Base-by-base conservation (phyloP, 2,113 vertebrate genomes). In the Otolemur garnettii region DNA sequence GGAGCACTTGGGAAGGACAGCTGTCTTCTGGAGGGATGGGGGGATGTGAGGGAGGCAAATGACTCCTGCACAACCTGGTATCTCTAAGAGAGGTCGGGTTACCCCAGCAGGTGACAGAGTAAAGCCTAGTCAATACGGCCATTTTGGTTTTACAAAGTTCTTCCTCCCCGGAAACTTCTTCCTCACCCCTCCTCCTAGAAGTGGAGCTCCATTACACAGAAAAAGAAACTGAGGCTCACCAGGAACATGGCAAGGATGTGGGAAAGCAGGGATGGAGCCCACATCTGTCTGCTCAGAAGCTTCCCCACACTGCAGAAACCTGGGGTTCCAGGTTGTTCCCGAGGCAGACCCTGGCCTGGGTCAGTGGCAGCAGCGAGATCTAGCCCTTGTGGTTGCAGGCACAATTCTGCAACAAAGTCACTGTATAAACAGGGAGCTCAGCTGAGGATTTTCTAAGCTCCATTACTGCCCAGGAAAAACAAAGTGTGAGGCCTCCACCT, bases 21-120 rank as follows among this genome's bases (percentile, higher is more conserved):
- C 17, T 42, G 50, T 55, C 38, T 45, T 45, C 74, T 35, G n/a
- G 42, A 11, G 45, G 22, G 81, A 9, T 13, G 50, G 4, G 15
- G 50, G 53, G 92, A 83, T 30, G 0, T 75, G 85, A 71, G 22
- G n/a, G 86, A 97, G 77, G 79, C 87, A 96, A 86, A 97, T 97
- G 87, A 60, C 96, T 96, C 96, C 94, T 94, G 95, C 97, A 96
- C 55, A 95, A 86, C 55, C 96, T 96, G 97, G 90, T 96, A 92
- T 96, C 93, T 96, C 96, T 9, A 62, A 96, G 94, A 74, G 97
- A 33, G 91, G 95, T 81, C 93, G 96, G 96, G 95, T 92, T 57
- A 62, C 84, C 95, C 82, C 96, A 96, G 91, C 86, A 96, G 95
- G 93, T 93, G 79, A 98, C 93, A 96, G 94, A 97, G 96, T 95